A percentile compares a stretch with the other conserved stretches of the same genome.
phyloP scores from a whole-genome alignment of 2,113 vertebrate genomes.

The Micronisus gabar region DNA sequence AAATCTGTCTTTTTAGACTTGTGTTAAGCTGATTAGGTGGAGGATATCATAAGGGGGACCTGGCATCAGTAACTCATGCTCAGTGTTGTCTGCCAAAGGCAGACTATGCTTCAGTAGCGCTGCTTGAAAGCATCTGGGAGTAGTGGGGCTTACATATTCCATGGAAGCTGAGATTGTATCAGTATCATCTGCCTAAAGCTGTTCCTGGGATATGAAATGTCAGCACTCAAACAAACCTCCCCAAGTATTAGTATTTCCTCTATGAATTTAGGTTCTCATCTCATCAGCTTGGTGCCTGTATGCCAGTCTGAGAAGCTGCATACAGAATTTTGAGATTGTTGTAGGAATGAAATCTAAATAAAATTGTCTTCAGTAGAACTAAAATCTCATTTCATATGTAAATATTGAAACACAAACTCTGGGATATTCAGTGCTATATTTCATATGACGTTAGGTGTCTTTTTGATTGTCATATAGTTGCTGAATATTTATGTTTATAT shows the following conservation, averaged over 20 bases:
- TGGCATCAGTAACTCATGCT: neutral
- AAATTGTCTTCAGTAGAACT: neutral
- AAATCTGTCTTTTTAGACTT: neutral
- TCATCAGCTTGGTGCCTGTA: neutral
- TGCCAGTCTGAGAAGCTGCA: neutral
- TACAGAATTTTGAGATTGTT: neutral
- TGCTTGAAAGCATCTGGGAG: neutral
- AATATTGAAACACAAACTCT: neutral
- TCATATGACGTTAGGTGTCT: neutral
- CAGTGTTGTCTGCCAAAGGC: neutral
- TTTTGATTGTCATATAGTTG: neutral
- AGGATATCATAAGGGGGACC: neutral
- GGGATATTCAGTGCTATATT: neutral
- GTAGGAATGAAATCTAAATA: neutral
- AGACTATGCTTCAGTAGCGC: neutral
- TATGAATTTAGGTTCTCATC: neutral
- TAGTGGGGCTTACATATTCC: neutral
- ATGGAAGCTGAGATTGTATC: neutral
- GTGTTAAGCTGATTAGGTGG: neutral
- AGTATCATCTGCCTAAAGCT: neutral
- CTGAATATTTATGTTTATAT: neutral
- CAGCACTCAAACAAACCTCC: neutral
- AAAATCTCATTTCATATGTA: neutral
- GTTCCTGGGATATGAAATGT: neutral
- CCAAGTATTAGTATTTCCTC: neutral